Base-by-base conservation (phyloP, 1,140 invertebrate species). In the Apolygus lucorum region DNA sequence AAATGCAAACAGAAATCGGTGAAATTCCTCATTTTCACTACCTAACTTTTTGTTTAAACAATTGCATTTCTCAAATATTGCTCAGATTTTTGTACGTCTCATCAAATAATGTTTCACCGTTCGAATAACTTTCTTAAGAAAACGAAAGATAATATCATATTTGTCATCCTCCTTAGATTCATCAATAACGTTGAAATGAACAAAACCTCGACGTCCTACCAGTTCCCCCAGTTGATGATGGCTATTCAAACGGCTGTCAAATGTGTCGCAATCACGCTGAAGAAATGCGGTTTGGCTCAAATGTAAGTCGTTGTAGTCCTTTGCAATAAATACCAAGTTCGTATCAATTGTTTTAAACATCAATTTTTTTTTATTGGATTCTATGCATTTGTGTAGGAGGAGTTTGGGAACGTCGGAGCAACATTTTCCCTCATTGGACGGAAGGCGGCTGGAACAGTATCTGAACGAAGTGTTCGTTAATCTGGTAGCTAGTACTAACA, bases 141-240 rank as follows among this genome's bases (percentile, higher is more conserved):
- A 8, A 17, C 17, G 34, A 11, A 17, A 49, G 8, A 49, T 17
- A 49, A 11, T 49, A 17, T 49, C 8, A 49, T 49, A 11, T 8
- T 49, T 49, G 17, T 17, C 54, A 14, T 24, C 22, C 13, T 4
- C 22, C 22, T 21, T 21, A 28, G 64, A 2, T 66, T 66, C 64
- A 66, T 66, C 13, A 66, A 66, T 21, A 34, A 66, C 28, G 27
- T 34, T n/a, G 64, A 66, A 42, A 28, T 17, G 26, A 66, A 29
- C n/a, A 66, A 66, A 34, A 1, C 28, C 1, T n/a, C 26, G 8
- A 29, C 64, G 2, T 29, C 27, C 24, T 66, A 66, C 28, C 64
- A 66, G 4, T 66, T 66, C 21, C 64, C 64, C 34, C 64, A 66
- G 21, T 21, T 66, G 64, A 66, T 66, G 64, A 34, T 66, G n/a